Base-by-base conservation (phyloP, 2,888 invertebrate species). In the Lasioglossum calceatum region DNA sequence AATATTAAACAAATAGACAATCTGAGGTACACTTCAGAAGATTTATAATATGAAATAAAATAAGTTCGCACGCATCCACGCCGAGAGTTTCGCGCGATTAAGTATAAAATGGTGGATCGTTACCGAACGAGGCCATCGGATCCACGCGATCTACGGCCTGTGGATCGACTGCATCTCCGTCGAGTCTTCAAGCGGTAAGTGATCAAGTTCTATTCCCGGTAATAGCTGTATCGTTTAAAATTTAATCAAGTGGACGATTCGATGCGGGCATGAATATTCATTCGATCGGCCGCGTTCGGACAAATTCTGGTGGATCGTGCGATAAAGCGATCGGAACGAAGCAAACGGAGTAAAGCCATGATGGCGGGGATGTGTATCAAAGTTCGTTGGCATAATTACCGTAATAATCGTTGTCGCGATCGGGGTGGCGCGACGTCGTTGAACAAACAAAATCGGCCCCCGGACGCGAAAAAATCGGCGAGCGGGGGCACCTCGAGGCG, bases 391-490 rank as follows among this genome's bases (percentile, higher is more conserved):
- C 76, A 19, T 67, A 74, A 85, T 67, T 73, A 73, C 79, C 47
- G 36, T 79, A 76, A 79, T 86, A 85, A 86, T 85, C 79, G 86
- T 85, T 61, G 79, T 76, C 75, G 79, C 67, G 67, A 72, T 72
- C 54, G 36, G 72, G 44, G 16, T 27, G 32, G 70, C 73, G 42
- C n/a, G 4, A n/a, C n/a, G 2, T 44, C 72, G 19, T n/a, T 42
- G 75, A 75, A 77, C 73, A 80, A 85, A 86, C 76, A 80, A 86
- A 76, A 72, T 39, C 36, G 54, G 64, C 42, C 71, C 39, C 71
- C 39, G 14, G 32, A 4, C 42, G 23, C 36, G 19, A 12, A 19
- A 8, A 86, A 77, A 79, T 79, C 50, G n/a, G 3, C 19, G 8
- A 44, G 42, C 42, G 32, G 27, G 58, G 50, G 16, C 36, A 23